These are phyloP conservation scores for Acleris sparsana DNA, from an alignment of 2,888 invertebrate genomes.

Conservation along the genomic window DNA sequence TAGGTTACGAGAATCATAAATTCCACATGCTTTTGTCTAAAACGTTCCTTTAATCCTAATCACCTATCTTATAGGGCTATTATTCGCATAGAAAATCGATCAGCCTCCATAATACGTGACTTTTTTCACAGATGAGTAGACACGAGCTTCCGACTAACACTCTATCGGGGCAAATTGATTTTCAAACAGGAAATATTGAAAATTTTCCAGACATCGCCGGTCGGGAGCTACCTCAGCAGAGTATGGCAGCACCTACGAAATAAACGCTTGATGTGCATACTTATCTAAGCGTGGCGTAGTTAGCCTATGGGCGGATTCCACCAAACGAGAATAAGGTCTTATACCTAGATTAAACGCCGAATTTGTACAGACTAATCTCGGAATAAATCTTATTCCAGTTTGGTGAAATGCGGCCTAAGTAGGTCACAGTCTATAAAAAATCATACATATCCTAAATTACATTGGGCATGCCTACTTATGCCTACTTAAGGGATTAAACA, in stretches of 20 bases:
- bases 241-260: conserved; percentile 45
- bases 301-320: no score
- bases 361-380: no score
- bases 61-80: conserved; percentile 55
- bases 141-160: conserved; percentile 58
- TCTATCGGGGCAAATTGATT: conserved; percentile 73
- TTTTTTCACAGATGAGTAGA: conserved; percentile 62
- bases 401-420: no score
- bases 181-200: conserved; percentile 70
- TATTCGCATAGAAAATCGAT: conserved; percentile 57
- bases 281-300: background rate
- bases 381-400: no score
- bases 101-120: conserved; percentile 70
- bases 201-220: conserved; percentile 58
- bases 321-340: no score
- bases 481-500: no score
- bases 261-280: conserved; percentile 18
- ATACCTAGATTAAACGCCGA: no score
- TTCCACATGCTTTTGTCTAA: conserved; percentile 21
- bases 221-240: conserved; percentile 54
- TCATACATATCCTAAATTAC: no score
- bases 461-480: no score
- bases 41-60: conserved; percentile 47
- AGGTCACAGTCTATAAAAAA: background rate
- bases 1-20: conserved; percentile 22